Base-by-base conservation (phyloP, 1,140 invertebrate genomes). In the Lasaia peninsularis region DNA sequence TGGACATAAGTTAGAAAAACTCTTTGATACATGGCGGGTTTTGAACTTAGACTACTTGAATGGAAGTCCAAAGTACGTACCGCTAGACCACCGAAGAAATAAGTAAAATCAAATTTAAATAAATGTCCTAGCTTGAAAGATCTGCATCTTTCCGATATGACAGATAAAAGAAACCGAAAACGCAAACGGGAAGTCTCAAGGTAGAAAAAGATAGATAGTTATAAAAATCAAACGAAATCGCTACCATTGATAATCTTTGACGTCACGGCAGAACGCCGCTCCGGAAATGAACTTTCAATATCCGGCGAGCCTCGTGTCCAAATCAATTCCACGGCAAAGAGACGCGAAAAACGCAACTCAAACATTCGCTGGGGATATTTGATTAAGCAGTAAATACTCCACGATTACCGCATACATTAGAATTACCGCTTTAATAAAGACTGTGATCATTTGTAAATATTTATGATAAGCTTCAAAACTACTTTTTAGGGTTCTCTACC, bases 271-370 rank as follows among this genome's bases (percentile, higher is more conserved):
- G 37, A 44, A 44, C 37, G 37, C 37, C 9, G 18, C 10, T 16
- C 37, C 37, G 37, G 71, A 73, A 73, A 68, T 71, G 68, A 67
- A 68, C 67, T 66, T 66, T 68, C 68, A 65, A 68, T 68, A 73
- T 73, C 71, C 71, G 37, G 37, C 18, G 18, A 16, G 37, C 62
- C 51, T 33, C 53, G 57, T 69, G 69, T 67, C 72, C 72, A 63
- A 72, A 72, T 72, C 72, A 75, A 75, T 75, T 71, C 65, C 65
- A 59, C 61, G 70, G 70, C 67, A 64, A 65, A 74, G 53, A 58
- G 58, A 32, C 28, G 10, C 56, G 56, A 71, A 71, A 73, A 73
- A 73, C 67, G 68, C 68, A 68, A 51, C 14, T 34, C 56, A 62
- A 62, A 62, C 44, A 37, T 44, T 54, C 49, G 40, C 49, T 16